Conservation (phyloP, 2,113 vertebrate species). For the Rhea americana region DNA sequence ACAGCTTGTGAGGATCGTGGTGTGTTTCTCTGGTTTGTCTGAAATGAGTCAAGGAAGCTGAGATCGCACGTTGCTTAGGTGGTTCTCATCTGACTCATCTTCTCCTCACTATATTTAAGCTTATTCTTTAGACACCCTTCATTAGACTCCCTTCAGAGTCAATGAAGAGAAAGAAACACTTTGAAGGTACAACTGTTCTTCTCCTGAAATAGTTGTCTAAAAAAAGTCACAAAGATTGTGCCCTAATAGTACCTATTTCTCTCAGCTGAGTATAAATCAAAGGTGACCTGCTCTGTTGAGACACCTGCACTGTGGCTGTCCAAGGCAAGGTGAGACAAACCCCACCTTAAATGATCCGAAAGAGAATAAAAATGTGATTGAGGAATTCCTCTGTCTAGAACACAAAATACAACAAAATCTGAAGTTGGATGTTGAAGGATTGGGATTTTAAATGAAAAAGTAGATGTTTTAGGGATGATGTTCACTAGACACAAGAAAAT, state of each 20-base stretch:
- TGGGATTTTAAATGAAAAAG: neutral
- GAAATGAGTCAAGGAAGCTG: neutral
- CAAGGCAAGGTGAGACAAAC: neutral
- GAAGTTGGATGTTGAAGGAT: neutral
- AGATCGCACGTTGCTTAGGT: neutral
- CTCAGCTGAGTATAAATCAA: neutral
- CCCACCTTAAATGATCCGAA: neutral
- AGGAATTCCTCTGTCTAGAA: neutral
- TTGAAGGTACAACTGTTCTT: neutral
- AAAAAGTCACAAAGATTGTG: neutral
- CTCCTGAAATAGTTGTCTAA: neutral
- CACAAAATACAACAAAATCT: neutral
- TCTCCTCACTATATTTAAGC: neutral
- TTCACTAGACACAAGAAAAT: neutral
- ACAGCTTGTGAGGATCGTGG: neutral
- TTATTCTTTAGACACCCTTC: neutral
- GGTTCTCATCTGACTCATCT: slow-evolving; percentile 16
- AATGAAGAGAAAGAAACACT: neutral
- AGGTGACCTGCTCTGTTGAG: neutral
- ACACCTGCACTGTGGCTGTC: neutral
- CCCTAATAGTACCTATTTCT: neutral
- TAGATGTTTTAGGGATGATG: neutral
- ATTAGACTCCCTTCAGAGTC: neutral
- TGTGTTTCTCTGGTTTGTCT: slow-evolving; percentile 14
- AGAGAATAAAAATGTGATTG: neutral